Conservation (phyloP, 2,888 invertebrate genomes). For the Syritta pipiens region DNA sequence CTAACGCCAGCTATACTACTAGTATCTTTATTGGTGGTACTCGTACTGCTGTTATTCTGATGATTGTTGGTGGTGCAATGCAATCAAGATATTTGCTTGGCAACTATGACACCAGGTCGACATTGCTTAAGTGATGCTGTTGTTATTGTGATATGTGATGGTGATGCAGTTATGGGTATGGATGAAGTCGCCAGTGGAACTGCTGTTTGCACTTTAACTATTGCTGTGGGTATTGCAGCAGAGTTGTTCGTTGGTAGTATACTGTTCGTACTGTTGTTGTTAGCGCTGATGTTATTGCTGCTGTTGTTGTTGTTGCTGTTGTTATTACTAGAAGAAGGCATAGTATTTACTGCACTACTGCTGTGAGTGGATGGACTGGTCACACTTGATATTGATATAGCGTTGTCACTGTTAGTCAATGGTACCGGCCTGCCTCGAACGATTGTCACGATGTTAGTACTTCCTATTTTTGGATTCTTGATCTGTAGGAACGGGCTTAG, state of each 20-base stretch:
- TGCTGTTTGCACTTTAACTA: conserved; percentile 76
- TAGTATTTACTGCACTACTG: conserved; percentile 58
- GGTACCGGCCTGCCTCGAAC: conserved; percentile 72
- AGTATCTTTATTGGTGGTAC: conserved; percentile 68
- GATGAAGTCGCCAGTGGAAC: conserved; percentile 64
- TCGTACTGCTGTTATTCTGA: conserved; percentile 58
- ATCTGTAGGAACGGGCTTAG: conserved; percentile 84
- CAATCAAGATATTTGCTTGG: conserved; percentile 89
- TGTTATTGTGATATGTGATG: conserved; percentile 76
- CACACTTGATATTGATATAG: conserved; percentile 40
- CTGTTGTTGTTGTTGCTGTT: conserved; percentile 68
- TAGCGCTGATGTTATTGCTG: conserved; percentile 50
- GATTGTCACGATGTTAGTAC: conserved; percentile 73
- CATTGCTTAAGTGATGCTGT: conserved; percentile 82
- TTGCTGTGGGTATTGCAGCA: conserved; percentile 74
- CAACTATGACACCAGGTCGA: conserved; percentile 94
- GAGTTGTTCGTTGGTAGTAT: conserved; percentile 56
- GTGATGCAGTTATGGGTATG: conserved; percentile 52
- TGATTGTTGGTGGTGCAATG: conserved; percentile 69
- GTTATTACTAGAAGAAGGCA: conserved; percentile 68
- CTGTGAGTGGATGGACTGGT: conserved; percentile 55
- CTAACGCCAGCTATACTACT: conserved; percentile 65
- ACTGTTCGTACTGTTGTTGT: conserved; percentile 58
- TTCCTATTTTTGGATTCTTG: conserved; percentile 78
- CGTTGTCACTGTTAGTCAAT: conserved; percentile 60